Base-by-base conservation (phyloP, 2,797 vertebrate species). In the Brachyalestes nurse region DNA sequence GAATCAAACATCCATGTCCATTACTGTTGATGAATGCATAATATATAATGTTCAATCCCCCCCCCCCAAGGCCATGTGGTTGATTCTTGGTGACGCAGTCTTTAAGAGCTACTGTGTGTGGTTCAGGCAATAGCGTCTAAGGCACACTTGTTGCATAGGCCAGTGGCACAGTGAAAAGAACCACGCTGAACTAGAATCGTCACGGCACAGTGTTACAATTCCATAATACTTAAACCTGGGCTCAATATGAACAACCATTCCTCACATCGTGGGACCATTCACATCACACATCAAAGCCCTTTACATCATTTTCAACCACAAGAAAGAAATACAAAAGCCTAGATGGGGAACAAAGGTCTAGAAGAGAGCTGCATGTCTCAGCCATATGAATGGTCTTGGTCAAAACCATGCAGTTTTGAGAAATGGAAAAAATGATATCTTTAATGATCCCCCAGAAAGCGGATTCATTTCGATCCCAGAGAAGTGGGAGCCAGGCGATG, bases 191-290 rank as follows among this genome's bases (percentile, higher is more conserved):
- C 69, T 82, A 73, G 82, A 58, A 72, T 80, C 77, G 87, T 79
- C 77, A 89, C 88, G 89, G 90, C 90, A 92, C 87, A 87, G 81
- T 72, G 86, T 66, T 66, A 45, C 5, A n/a, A 92, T 88, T 89
- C 85, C 90, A 88, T 85, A 90, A 79, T 78, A 88, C 88, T 75
- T 84, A 88, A n/a, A 66, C 85, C 88, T 79, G 80, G 70, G 87
- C 87, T 79, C 81, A 85, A 87, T 84, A 87, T 79, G 75, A 80
- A 53, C 80, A 40, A 62, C 5, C 65, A 69, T 75, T 74, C 81
- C 76, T 83, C 80, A 86, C 45, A 84, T 80, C 67, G 76, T 28
- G 88, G 83, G 80, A 75, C 64, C 82, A 67, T 83, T 88, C 79
- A 19, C 64, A 82, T 81, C 78, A 67, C 77, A 67, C 82, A 77